Evolutionary conservation across 2,113 vertebrate genomes (phyloP), one percentile per base, ranked within the genome.

Genomic region (Melanotaenia duboulayi): DNA sequence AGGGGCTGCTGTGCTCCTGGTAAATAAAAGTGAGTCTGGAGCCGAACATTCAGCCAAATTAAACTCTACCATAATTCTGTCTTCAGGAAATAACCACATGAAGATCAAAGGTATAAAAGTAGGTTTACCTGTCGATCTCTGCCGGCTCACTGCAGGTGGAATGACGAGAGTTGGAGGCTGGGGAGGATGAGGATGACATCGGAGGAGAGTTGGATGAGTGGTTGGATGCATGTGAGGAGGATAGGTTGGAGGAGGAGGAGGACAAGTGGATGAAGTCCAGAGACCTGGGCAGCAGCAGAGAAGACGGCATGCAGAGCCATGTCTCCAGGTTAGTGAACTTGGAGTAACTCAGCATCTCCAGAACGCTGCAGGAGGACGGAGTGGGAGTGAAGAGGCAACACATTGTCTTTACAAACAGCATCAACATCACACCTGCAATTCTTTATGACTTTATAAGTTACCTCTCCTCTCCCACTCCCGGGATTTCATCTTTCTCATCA

Each of bases 321-420:
- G 92, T 92, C 87, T 95, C 94, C 89, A 95, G 84, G 84, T 94
- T 92, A 0, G 89, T 90, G 78, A 93, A 94, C 87, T 94, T 94
- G 13, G 94, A 94, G 87, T 88, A 93, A 71, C 93, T 94, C 80
- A 95, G 81, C 94, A 95, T 95, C 91, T 94, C 93, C 85, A 95
- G 89, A 25, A 95, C 90, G 20, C 94, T 95, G 88, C 3, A 17
- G 55, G 60, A 49, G 11, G 2, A 49, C 22, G 37, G 54, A 35
- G 22, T 2, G 1, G 52, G 17, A 63, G 28, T 35, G 11, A 55
- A 19, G 20, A 19, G 12, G 16, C 11, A 7, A 42, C 22, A 70
- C 16, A 16, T 14, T 16, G 2, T 42, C 39, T 39, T 39, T 39
- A 39, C 7, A 39, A 9, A 11, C 37, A 9, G 11, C 37, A 39